Evolutionary conservation across 2,888 invertebrate species (phyloP), one percentile per base, ranked within the genome.

Genomic region (Bugula neritina): DNA sequence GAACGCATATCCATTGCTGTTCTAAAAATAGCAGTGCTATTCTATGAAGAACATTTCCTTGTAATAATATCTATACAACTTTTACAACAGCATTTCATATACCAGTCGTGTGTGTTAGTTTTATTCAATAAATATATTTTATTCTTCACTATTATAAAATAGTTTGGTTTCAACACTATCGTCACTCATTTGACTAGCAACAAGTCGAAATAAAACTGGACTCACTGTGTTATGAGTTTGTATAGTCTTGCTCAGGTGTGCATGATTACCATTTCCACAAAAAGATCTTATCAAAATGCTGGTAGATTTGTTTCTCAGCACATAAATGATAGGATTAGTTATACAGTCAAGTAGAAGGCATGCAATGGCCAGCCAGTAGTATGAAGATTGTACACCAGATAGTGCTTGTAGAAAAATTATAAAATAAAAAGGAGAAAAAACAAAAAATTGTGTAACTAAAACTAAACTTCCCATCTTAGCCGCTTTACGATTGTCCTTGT

Each of bases 401-500:
- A 63, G 10, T 5, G 31, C 34, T 2, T 13, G 27, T 31, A 63
- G 27, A 25, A 63, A 25, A 25, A 63, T 63, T 2, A 31, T 10
- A 63, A 63, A 10, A 34, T 17, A 63, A 31, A 63, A 63, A 31
- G 63, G 63, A 63, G 31, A 2, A 63, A 63, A 63, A 29, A 63
- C 10, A 17, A 25, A 17, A 3, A 63, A 17, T 34, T 63, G 25
- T 17, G 63, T 27, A 31, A 63, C 21, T 2, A 70, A 2, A 54
- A 70, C 52, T 10, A 70, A 29, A 25, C 35, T 10, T 35, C 70
- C 70, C 70, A 52, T 70, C 29, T 70, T 70, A 23, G 70, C 70
- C 3, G 70, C 70, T 29, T 70, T 70, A n/a, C 70, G 70, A 29
- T 70, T 54, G 52, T 70, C 70, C 43, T 70, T 70, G 52, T 70